Evolutionary conservation across 2,888 invertebrate species (phyloP).

Genomic region (Calameuta filiformis): DNA sequence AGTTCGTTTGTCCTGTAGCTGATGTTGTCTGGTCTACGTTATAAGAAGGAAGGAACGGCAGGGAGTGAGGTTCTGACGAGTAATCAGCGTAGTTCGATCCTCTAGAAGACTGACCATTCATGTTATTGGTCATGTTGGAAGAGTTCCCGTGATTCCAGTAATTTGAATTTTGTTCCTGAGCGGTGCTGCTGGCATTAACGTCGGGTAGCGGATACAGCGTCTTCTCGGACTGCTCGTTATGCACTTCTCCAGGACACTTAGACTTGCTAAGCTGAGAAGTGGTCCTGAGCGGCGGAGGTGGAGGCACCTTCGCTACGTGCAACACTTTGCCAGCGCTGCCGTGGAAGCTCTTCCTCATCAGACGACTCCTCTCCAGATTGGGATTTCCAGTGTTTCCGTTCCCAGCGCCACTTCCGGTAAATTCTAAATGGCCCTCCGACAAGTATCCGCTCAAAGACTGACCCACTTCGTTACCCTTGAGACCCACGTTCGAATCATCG

Average conservation of each 20-base stretch:
- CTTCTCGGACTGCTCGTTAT: slow-evolving; percentile 60
- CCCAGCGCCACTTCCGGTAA: slow-evolving; percentile 66
- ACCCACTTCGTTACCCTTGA: slow-evolving; percentile 72
- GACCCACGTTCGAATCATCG: slow-evolving; percentile 82
- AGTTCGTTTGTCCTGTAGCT: slow-evolving; percentile 33
- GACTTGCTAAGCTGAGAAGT: slow-evolving; percentile 84
- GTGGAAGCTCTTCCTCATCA: slow-evolving; percentile 91
- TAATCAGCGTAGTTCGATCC: slow-evolving; percentile 54
- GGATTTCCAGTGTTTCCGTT: slow-evolving; percentile 76
- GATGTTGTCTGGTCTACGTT: slow-evolving; percentile 57
- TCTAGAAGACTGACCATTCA: slow-evolving; percentile 30
- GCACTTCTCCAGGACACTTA: slow-evolving; percentile 72
- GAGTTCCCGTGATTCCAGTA: slow-evolving; percentile 57
- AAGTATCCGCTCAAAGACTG: slow-evolving; percentile 81
- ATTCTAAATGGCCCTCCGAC: slow-evolving; percentile 89
- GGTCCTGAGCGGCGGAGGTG: slow-evolving; percentile 86
- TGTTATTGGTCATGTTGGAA: slow-evolving; percentile 36
- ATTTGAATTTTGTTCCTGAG: slow-evolving; percentile 64
- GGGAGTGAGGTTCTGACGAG: slow-evolving; percentile 71
- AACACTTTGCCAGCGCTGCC: slow-evolving; percentile 85
- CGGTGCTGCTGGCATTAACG: slow-evolving; percentile 38
- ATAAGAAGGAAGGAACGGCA: slow-evolving; percentile 73
- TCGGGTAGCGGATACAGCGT: slow-evolving; percentile 40
- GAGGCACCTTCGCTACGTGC: slow-evolving; percentile 86
- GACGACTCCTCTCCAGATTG: slow-evolving; percentile 84